Percentiles rank a stretch among this genome's conserved stretches.
Evolutionary conservation across 2,113 vertebrate genomes (phyloP).

Genomic region (Sardina pilchardus): DNA sequence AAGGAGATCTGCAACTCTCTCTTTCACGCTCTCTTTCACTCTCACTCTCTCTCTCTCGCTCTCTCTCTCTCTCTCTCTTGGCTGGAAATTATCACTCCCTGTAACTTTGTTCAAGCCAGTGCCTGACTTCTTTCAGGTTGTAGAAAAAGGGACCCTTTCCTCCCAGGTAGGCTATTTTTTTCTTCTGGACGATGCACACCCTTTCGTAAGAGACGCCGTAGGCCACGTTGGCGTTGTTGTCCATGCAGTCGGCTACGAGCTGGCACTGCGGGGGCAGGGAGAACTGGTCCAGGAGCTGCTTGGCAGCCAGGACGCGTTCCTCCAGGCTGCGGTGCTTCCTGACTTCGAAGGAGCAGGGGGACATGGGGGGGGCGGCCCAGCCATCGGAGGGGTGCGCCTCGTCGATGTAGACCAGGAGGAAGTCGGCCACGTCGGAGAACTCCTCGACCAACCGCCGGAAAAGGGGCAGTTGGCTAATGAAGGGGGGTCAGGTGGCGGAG

Average conservation of each 20-base stretch:
- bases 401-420: slow-evolving; percentile 95
- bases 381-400: slow-evolving; percentile 96
- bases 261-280: slow-evolving; percentile 89
- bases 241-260: slow-evolving; percentile 95
- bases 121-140: slow-evolving; percentile 85
- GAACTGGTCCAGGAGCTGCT: slow-evolving; percentile 82
- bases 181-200: slow-evolving; percentile 91
- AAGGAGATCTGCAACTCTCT: slow-evolving; percentile 2
- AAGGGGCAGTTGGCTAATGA: slow-evolving; percentile 88
- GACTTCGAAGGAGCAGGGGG: slow-evolving; percentile 82
- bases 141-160: slow-evolving; percentile 97
- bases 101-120: slow-evolving; percentile 89
- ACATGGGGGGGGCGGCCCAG: slow-evolving; percentile 87
- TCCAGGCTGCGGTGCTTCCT: slow-evolving; percentile 88
- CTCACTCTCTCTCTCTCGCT: not conserved
- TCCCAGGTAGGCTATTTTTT: slow-evolving; percentile 90
- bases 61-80: not conserved
- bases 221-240: slow-evolving; percentile 92
- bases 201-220: slow-evolving; percentile 93
- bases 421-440: slow-evolving; percentile 91
- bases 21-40: not conserved
- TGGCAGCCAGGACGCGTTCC: slow-evolving; percentile 87
- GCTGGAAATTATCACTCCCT: slow-evolving; percentile 76
- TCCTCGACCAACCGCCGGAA: slow-evolving; percentile 94
- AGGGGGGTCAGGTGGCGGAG: slow-evolving; percentile 97